A percentile compares a stretch with the other conserved stretches of the same genome.
Evolutionary conservation across 1,140 invertebrate species (phyloP).

Genomic region (Subanguina moxae): DNA sequence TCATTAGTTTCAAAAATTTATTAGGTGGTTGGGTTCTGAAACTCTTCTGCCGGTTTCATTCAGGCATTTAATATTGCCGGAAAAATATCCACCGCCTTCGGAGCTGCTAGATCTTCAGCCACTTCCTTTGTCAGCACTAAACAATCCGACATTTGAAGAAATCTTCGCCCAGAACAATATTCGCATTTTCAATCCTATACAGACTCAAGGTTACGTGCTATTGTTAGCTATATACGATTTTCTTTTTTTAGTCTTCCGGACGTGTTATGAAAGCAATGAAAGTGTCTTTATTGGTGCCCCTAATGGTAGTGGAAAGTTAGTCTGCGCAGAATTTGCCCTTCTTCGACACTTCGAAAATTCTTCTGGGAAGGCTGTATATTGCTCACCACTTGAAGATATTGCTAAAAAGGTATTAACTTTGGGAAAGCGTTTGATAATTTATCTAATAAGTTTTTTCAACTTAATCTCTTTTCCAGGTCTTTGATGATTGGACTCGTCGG

Average conservation of each 20-base stretch:
- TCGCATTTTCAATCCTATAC: conserved; percentile 94
- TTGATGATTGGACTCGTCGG: conserved; percentile 82
- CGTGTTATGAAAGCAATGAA: conserved; percentile 95
- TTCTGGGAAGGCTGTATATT: conserved; percentile 76
- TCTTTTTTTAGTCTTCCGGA: conserved; percentile 78
- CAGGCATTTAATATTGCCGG: conserved; percentile 89
- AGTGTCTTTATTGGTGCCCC: conserved; percentile 97
- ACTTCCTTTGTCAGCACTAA: conserved; percentile 72
- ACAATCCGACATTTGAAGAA: conserved; percentile 79
- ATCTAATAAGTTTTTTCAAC: not conserved
- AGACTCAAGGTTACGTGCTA: conserved; percentile 73
- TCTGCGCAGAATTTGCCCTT: conserved; percentile 93
- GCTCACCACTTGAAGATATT: conserved; percentile 83
- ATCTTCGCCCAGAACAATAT: conserved; percentile 78
- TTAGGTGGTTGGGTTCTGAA: conserved; percentile 68
- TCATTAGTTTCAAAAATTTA: no score
- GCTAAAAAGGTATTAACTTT: conserved; percentile 70
- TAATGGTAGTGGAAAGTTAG: conserved; percentile 91
- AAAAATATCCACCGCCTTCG: conserved; percentile 95
- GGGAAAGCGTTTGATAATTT: conserved; percentile 12
- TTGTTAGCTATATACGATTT: conserved; percentile 11
- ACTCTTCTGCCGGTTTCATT: conserved; percentile 95
- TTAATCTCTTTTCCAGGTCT: conserved; percentile 64
- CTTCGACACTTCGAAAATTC: conserved; percentile 77
- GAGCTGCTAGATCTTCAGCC: conserved; percentile 96